These are phyloP conservation scores for Perca schrenkii DNA, from an alignment of 2,113 vertebrate genomes.

Conservation along the genomic window DNA sequence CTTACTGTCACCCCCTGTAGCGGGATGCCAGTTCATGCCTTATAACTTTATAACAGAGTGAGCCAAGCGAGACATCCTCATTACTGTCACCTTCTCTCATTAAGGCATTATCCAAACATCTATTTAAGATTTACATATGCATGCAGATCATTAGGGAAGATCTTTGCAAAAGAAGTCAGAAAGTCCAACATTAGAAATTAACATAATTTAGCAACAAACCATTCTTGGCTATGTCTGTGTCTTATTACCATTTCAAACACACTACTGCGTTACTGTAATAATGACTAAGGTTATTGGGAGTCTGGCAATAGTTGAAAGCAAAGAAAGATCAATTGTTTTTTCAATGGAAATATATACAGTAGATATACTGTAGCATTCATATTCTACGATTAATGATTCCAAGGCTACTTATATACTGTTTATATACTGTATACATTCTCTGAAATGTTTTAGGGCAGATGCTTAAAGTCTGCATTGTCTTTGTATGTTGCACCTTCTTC, in stretches of 20 bases:
- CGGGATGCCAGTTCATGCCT: constrained; percentile 17
- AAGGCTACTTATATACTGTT: background rate
- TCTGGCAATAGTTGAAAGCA: constrained; percentile 23
- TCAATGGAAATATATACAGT: background rate
- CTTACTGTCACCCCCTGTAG: constrained; percentile 24
- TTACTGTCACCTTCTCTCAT: constrained; percentile 34
- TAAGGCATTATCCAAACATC: background rate
- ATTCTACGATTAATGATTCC: background rate
- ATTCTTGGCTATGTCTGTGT: constrained; percentile 9
- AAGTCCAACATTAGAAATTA: background rate
- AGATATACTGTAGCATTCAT: background rate
- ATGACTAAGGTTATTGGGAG: constrained; percentile 14
- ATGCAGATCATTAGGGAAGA: constrained; percentile 15
- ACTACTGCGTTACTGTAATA: constrained; percentile 13
- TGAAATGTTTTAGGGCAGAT: background rate
- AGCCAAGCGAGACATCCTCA: constrained; percentile 21
- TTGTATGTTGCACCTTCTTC: background rate
- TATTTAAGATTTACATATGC: constrained; percentile 3
- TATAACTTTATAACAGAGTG: constrained; percentile 2
- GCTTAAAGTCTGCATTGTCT: background rate
- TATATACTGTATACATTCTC: background rate
- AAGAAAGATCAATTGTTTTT: constrained; percentile 5
- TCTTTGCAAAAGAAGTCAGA: background rate
- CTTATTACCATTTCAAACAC: constrained; percentile 50
- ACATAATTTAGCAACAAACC: background rate